phyloP scores from a whole-genome alignment of 2,113 vertebrate species.

The Tachysurus fulvidraco region DNA sequence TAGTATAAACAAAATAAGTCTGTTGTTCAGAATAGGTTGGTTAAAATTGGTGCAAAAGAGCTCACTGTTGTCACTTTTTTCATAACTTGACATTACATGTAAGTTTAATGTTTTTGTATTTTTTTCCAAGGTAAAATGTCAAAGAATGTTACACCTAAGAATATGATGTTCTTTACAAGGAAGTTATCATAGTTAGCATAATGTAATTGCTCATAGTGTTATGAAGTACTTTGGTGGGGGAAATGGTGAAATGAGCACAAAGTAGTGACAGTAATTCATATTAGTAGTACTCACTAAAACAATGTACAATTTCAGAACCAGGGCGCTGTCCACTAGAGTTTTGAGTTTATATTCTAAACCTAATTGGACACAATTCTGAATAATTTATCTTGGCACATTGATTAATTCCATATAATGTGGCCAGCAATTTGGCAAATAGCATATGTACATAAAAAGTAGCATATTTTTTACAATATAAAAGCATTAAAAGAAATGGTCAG shows the following conservation, averaged over 20 bases:
- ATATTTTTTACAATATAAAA: background rate
- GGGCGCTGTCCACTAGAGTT: conserved; percentile 42
- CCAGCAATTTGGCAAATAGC: background rate
- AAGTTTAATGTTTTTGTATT: background rate
- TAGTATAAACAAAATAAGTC: no score
- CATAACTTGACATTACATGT: background rate
- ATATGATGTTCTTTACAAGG: background rate
- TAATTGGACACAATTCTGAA: background rate
- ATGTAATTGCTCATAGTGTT: background rate
- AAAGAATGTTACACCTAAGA: background rate
- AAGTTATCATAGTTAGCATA: no score
- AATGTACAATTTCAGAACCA: conserved; percentile 40
- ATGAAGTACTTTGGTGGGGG: background rate
- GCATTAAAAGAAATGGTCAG: no score
- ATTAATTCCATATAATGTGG: background rate
- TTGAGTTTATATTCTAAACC: background rate
- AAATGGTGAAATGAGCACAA: background rate
- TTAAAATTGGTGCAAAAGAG: background rate
- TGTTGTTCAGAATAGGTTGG: background rate
- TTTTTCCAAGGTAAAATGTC: background rate
- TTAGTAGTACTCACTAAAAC: background rate
- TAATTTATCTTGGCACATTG: background rate
- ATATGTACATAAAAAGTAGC: background rate
- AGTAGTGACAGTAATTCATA: no score
- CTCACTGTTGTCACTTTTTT: background rate